Evolutionary conservation across 2,888 invertebrate genomes (phyloP).

Genomic region (Aspidiotus destructor): DNA sequence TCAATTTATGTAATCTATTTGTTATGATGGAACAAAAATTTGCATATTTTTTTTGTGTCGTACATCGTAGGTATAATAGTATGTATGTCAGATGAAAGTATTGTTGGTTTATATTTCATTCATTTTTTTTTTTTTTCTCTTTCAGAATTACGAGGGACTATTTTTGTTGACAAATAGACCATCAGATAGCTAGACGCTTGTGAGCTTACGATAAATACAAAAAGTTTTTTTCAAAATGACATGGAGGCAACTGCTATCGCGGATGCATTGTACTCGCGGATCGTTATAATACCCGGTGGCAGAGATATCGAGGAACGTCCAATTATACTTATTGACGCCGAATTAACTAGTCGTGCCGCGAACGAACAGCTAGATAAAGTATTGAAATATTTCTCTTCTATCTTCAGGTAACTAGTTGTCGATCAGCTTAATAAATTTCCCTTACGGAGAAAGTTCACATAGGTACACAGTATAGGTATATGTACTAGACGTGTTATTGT

Average conservation of each 20-base stretch:
- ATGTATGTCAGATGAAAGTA: no score
- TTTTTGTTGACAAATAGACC: no score
- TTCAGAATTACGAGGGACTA: background rate
- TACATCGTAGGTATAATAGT: no score
- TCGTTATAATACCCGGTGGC: slow-evolving; percentile 56
- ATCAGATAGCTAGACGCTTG: no score
- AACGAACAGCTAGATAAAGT: slow-evolving; percentile 41
- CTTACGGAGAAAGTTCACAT: background rate
- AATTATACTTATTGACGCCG: slow-evolving; percentile 53
- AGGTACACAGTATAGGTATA: background rate
- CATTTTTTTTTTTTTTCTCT: background rate
- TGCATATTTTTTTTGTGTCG: no score
- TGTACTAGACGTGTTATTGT: background rate
- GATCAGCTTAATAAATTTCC: background rate
- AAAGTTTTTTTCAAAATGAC: slow-evolving; percentile 20
- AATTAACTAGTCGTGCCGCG: slow-evolving; percentile 48
- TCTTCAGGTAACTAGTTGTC: slow-evolving; percentile 46
- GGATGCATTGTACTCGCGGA: slow-evolving; percentile 51
- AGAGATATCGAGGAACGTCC: slow-evolving; percentile 56
- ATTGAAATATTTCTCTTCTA: slow-evolving; percentile 47
- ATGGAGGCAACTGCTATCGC: slow-evolving; percentile 51
- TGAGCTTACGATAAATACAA: background rate
- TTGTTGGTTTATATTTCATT: background rate
- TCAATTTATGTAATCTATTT: no score
- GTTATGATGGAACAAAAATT: no score